A percentile compares a stretch with the other conserved stretches of the same genome.
phyloP scores from a whole-genome alignment of 2,797 vertebrate genomes.

The Ciconia nigra region DNA sequence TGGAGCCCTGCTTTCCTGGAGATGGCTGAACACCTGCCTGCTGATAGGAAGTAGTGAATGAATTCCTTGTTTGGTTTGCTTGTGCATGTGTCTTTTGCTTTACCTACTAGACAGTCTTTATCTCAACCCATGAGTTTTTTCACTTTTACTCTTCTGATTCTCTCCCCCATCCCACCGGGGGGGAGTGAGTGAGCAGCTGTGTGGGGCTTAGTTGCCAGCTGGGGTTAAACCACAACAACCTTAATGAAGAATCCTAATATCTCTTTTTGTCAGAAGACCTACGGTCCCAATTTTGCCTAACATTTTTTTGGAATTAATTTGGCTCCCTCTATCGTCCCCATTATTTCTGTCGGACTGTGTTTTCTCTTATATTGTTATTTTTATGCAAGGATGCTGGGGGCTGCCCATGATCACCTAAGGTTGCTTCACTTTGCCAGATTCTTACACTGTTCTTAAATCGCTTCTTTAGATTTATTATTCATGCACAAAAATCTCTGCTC shows the following conservation, averaged over 20 bases:
- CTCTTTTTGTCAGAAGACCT: conserved; percentile 22
- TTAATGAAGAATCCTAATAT: conserved; percentile 38
- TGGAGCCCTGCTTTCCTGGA: too few relatives aligned
- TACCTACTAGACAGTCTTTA: too few relatives aligned
- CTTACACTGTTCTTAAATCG: background rate
- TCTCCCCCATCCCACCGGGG: too few relatives aligned
- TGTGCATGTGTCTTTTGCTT: too few relatives aligned
- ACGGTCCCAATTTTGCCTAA: conserved; percentile 14
- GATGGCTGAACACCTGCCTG: too few relatives aligned
- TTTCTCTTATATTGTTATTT: conserved; percentile 28
- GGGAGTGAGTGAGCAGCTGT: too few relatives aligned
- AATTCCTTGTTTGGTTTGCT: too few relatives aligned
- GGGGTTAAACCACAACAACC: background rate
- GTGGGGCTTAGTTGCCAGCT: too few relatives aligned
- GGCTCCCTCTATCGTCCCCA: conserved; percentile 64
- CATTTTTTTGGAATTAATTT: conserved; percentile 66
- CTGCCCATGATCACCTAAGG: background rate
- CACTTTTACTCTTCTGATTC: too few relatives aligned
- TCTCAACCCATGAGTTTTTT: too few relatives aligned
- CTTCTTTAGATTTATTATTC: background rate
- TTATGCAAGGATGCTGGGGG: background rate
- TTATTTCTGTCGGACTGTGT: background rate
- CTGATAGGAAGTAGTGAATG: too few relatives aligned
- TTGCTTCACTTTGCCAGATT: background rate
- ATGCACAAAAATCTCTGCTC: background rate